Base-by-base conservation (phyloP, 2,797 vertebrate species). In the Chaetodon trifasciatus region DNA sequence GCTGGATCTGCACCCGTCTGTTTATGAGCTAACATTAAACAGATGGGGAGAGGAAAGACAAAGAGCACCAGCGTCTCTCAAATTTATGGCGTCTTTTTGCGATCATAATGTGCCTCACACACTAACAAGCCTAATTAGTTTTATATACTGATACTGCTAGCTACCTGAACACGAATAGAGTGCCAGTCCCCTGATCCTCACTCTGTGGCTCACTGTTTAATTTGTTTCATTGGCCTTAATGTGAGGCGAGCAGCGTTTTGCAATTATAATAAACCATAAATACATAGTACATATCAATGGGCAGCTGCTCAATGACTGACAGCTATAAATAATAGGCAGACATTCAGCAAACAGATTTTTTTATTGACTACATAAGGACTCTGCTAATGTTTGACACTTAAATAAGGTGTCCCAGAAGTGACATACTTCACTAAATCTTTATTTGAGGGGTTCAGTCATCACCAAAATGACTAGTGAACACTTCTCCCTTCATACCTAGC, bases 21-120 rank as follows among this genome's bases (percentile, higher is more conserved):
- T 90, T 91, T 89, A 81, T 64, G 82, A 82, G 82, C 77, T 42
- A 61, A 83, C 78, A 83, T 86, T 86, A 82, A 88, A 85, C 90
- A 91, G 90, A 89, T 67, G 76, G 86, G 58, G 67, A 75, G 68
- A 62, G 50, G 75, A 64, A 74, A 82, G 76, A 70, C 65, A 83
- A 79, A 88, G 77, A 84, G 66, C 40, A 46, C 58, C 42, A 75
- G 72, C 63, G 66, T 69, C 49, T 19, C 73, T 87, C 40, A 69
- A 65, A 86, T 83, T 70, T 21, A 86, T 70, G 49, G 50, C 7
- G 24, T 71, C 8, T 80, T 70, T 78, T 71, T 52, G 55, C 15
- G 47, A 78, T 58, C 8, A 11, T 53, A 79, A 86, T 63, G 74
- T 70, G 79, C 72, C 35, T 75, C 73, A 50, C 15, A 62, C 61